Conservation (phyloP, 92 coral and sea anemone species). For the Zoanthus sociatus region DNA sequence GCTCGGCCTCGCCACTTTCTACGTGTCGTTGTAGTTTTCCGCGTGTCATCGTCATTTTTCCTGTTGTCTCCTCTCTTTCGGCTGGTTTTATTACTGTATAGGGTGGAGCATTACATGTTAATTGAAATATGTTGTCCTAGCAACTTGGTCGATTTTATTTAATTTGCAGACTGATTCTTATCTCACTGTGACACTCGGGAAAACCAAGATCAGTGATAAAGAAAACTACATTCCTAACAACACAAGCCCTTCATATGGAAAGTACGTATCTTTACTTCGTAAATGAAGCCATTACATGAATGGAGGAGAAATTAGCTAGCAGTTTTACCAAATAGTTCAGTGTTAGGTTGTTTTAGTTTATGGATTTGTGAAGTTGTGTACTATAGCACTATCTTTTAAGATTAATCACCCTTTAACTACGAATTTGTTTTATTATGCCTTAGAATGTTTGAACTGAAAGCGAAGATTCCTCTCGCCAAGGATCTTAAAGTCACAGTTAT, state of each 20-base stretch:
- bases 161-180: constrained; percentile 87
- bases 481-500: constrained; percentile 89
- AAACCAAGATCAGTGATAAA: constrained; percentile 79
- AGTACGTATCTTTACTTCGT: background rate
- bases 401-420: background rate
- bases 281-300: background rate
- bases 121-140: background rate
- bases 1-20: too few relatives aligned
- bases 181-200: constrained; percentile 86
- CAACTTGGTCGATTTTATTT: background rate
- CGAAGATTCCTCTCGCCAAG: constrained; percentile 86
- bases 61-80: background rate
- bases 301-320: too few relatives aligned
- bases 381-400: background rate
- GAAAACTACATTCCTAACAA: constrained; percentile 92
- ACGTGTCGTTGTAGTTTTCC: too few relatives aligned
- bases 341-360: too few relatives aligned
- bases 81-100: background rate
- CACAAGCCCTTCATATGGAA: constrained; percentile 67
- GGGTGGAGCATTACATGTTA: background rate
- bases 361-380: too few relatives aligned
- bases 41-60: background rate
- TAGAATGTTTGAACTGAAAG: constrained; percentile 95
- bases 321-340: too few relatives aligned
- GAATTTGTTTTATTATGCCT: background rate